phyloP scores from a whole-genome alignment of 2,113 vertebrate species.

The Trematomus loennbergii region DNA sequence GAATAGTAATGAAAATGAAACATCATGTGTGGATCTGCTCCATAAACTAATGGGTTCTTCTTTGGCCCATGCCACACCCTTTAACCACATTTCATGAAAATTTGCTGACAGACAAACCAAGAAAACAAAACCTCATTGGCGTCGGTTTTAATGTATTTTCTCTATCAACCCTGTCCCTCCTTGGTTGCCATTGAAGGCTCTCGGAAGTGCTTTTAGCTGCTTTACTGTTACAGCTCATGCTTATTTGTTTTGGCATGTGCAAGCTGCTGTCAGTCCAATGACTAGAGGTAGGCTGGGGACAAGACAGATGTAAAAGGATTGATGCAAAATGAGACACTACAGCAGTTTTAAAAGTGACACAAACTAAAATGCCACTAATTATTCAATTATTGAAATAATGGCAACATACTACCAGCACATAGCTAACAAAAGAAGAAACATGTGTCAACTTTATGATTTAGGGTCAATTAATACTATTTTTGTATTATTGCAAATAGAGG shows the following conservation, averaged over 20 bases:
- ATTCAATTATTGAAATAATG: neutral
- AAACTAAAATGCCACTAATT: neutral
- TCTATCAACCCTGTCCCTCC: neutral
- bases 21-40: too few relatives aligned
- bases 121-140: too few relatives aligned
- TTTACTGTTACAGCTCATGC: constrained; percentile 3
- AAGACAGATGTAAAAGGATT: constrained; percentile 19
- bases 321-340: constrained; percentile 14
- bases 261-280: constrained; percentile 39
- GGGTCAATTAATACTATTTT: neutral
- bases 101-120: too few relatives aligned
- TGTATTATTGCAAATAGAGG: neutral
- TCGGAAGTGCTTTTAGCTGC: constrained; percentile 8
- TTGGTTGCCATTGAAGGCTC: neutral
- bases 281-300: constrained; percentile 25
- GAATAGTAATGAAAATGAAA: too few relatives aligned
- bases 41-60: too few relatives aligned
- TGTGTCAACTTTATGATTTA: neutral
- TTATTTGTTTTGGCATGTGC: constrained; percentile 33
- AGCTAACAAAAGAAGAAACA: neutral
- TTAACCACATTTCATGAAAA: too few relatives aligned
- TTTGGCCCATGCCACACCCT: too few relatives aligned
- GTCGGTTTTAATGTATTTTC: neutral
- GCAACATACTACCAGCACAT: neutral
- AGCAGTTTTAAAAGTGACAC: neutral